phyloP scores from a whole-genome alignment of 2,113 vertebrate genomes.

The Illadopsis cleaveri region DNA sequence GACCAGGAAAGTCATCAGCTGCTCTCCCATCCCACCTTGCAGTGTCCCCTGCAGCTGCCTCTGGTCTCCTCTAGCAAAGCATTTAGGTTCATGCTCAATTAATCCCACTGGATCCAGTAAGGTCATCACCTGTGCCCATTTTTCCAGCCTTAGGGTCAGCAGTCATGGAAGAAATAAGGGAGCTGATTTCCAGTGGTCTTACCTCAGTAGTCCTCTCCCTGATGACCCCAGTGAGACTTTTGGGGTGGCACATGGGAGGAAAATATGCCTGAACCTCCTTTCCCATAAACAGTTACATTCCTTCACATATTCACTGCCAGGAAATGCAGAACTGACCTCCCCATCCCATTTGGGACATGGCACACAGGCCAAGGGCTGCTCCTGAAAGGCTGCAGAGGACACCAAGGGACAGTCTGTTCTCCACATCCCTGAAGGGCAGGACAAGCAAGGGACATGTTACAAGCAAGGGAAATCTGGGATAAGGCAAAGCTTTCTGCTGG shows the following conservation, averaged over 20 bases:
- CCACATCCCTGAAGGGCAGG: not conserved
- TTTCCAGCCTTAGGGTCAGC: not conserved
- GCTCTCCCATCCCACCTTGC: not conserved
- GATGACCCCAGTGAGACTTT: not conserved
- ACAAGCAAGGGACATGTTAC: not conserved
- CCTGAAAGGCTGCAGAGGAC: not conserved
- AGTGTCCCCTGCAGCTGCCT: not conserved
- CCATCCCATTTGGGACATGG: not conserved
- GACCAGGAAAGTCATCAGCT: not conserved
- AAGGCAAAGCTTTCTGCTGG: not conserved
- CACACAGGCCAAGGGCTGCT: not conserved
- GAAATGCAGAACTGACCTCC: not conserved
- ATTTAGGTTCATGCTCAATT: not conserved
- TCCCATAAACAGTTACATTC: not conserved
- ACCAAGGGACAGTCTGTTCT: not conserved
- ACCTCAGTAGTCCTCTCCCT: not conserved
- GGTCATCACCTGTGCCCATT: not conserved
- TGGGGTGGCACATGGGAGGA: not conserved
- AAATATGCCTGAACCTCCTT: not conserved
- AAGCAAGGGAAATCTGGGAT: not conserved
- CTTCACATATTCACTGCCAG: not conserved
- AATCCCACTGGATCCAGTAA: not conserved
- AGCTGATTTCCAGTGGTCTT: not conserved
- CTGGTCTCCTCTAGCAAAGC: not conserved
- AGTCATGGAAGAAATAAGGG: not conserved